A percentile compares a stretch with the other conserved stretches of the same genome.
Evolutionary conservation across 2,113 vertebrate genomes (phyloP).

Genomic region (Echinops telfairi): DNA sequence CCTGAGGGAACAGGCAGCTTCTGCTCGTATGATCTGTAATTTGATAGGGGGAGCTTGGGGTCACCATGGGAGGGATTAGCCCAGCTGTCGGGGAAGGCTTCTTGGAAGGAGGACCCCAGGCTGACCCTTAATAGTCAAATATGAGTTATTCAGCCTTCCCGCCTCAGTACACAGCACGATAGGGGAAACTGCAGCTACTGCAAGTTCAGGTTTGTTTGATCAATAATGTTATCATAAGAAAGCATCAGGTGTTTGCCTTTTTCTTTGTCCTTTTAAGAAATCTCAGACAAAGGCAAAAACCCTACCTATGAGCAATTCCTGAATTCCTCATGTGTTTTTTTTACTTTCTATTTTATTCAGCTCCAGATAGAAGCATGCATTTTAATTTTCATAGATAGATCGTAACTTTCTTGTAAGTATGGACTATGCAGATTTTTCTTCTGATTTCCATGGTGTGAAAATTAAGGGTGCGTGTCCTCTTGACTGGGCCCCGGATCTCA

Average conservation of each 20-base stretch:
- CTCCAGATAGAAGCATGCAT: neutral
- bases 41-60: neutral
- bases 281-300: constrained; percentile 16
- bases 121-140: neutral
- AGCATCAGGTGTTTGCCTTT: constrained; percentile 26
- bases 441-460: neutral
- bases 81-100: neutral
- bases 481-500: too few species aligned
- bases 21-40: neutral
- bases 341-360: neutral
- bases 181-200: neutral
- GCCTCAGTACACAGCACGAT: neutral
- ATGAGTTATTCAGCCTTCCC: neutral
- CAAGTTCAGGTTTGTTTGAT: constrained; percentile 24
- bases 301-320: neutral
- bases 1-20: neutral
- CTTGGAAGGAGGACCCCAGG: neutral
- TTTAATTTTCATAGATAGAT: neutral
- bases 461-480: too few species aligned
- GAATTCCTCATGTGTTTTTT: neutral
- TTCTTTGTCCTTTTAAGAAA: constrained; percentile 49
- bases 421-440: neutral
- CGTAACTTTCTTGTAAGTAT: constrained; percentile 15
- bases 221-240: constrained; percentile 31
- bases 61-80: neutral